Conservation (phyloP, 2,113 vertebrate species). For the Crocuta crocuta region DNA sequence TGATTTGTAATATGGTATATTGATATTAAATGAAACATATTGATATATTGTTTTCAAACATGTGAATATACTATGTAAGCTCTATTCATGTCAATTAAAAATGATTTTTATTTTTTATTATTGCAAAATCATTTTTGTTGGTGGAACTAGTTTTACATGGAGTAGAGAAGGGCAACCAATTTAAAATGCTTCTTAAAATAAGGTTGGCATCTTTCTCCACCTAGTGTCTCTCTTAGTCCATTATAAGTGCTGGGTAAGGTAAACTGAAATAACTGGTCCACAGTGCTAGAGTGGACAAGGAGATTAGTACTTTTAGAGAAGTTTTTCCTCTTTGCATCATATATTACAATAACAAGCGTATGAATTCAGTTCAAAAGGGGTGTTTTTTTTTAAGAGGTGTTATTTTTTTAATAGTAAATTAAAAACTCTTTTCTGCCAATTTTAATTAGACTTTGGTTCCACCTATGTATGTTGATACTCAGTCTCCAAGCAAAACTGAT, state of each 20-base stretch:
- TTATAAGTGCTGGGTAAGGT: background rate
- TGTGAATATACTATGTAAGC: background rate
- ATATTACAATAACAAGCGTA: background rate
- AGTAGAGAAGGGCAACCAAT: background rate
- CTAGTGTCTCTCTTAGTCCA: background rate
- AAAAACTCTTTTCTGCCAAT: background rate
- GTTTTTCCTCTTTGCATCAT: background rate
- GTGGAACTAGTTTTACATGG: background rate
- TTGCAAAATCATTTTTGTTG: conserved; percentile 27
- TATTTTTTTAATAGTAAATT: conserved; percentile 28
- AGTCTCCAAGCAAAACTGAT: background rate
- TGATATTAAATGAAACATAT: background rate
- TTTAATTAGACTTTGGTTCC: background rate
- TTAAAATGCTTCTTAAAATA: background rate
- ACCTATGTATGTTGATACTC: background rate
- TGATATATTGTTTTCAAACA: conserved; percentile 3
- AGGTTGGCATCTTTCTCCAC: background rate
- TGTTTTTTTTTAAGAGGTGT: conserved; percentile 37
- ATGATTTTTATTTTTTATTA: background rate
- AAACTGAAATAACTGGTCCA: background rate
- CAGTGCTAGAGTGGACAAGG: background rate
- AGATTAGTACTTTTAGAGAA: background rate
- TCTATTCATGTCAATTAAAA: background rate
- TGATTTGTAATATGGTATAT: background rate
- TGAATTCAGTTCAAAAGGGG: background rate